These are phyloP conservation scores for Cyclophora punctaria DNA, from an alignment of 2,888 invertebrate species.

Conservation along the genomic window DNA sequence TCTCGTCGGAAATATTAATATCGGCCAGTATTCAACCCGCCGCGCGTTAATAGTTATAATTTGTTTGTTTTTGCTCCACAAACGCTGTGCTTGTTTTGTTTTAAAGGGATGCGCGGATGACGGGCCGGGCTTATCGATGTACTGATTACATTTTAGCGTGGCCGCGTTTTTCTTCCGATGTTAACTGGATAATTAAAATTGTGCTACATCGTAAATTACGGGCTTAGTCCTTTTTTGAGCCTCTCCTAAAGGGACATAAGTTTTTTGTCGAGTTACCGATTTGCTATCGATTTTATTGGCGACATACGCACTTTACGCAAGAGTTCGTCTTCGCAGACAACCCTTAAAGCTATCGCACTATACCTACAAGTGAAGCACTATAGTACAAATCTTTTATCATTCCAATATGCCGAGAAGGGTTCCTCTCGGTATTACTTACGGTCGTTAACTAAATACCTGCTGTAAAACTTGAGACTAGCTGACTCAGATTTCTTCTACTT, in stretches of 20 bases:
- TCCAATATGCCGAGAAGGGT: slow-evolving; percentile 18
- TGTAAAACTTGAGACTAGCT: slow-evolving; percentile 21
- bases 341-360: no score
- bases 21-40: slow-evolving; percentile 50
- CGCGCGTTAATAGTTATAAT: slow-evolving; percentile 58
- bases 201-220: no score
- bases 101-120: slow-evolving; percentile 10
- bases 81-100: slow-evolving; percentile 17
- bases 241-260: no score
- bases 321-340: no score
- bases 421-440: slow-evolving; percentile 20
- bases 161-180: no score
- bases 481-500: slow-evolving; percentile 24
- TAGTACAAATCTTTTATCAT: slow-evolving; percentile 20
- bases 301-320: no score
- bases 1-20: slow-evolving; percentile 67
- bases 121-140: no score
- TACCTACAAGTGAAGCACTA: slow-evolving; percentile 1
- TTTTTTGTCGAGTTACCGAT: no score
- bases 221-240: no score
- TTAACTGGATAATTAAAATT: no score
- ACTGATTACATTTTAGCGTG: no score
- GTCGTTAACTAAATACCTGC: slow-evolving; percentile 23
- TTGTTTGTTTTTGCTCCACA: slow-evolving; percentile 45
- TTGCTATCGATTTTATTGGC: no score